Base-by-base conservation (phyloP, 2,797 vertebrate genomes). In the Zenarchopterus dispar region DNA sequence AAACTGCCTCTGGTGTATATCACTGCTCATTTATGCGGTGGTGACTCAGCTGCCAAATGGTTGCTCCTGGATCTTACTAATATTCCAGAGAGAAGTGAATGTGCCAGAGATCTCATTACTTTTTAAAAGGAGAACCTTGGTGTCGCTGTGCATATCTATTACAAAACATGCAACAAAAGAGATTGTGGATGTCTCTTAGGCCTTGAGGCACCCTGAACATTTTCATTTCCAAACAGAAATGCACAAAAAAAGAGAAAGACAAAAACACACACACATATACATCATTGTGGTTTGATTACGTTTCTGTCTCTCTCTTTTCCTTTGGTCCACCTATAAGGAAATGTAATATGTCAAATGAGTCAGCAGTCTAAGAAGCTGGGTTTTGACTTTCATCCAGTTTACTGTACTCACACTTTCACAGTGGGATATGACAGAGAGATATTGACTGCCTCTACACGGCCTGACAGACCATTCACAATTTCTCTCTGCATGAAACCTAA, bases 401-500 rank as follows among this genome's bases (percentile, higher is more conserved):
- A 44, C 68, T 59, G 47, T 56, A 61, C 42, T 24, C 54, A 67
- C 56, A 63, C 54, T 19, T 23, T 45, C 48, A 77, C 18, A 41
- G 58, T 48, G 59, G 49, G 65, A 52, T 33, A 56, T 75, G 85
- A 68, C 81, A 78, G 62, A 78, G 72, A 81, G 70, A 66, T 79
- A 83, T 81, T 75, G 78, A 82, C 68, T 81, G 67, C 65, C 18
- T 73, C 56, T 62, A 58, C 75, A 50, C 68, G 73, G 70, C 45
- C 65, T 83, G 85, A 84, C 81, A 79, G 78, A 78, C 64, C 75
- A 81, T 85, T 88, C 85, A 85, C 79, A 79, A 73, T 78, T 72
- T 74, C 72, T 75, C 82, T 73, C 75, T 66, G 56, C 28, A 72
- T 81, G 78, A 78, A 79, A 80, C 61, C 68, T 79, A 85, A 83